Conservation (phyloP, 2,888 invertebrate genomes). For the Punctoribates punctum region DNA sequence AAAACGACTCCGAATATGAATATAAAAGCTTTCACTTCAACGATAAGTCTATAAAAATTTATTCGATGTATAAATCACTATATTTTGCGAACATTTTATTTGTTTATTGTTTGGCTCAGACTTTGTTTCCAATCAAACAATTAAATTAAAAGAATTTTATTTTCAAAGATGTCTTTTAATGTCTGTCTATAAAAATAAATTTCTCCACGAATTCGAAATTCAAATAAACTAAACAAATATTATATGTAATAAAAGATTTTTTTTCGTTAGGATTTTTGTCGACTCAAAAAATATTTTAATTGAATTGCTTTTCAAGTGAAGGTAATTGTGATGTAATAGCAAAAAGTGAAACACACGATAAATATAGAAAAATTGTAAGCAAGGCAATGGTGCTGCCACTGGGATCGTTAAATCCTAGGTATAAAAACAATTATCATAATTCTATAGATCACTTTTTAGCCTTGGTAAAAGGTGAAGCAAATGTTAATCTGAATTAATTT, state of each 20-base stretch:
- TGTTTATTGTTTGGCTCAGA: neutral
- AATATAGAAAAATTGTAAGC: neutral
- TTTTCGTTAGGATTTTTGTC: neutral
- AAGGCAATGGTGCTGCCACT: too few species aligned
- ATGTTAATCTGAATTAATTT: too few species aligned
- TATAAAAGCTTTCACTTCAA: neutral
- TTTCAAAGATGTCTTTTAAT: neutral
- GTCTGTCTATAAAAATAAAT: conserved; percentile 18
- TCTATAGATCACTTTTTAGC: too few species aligned
- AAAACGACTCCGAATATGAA: neutral
- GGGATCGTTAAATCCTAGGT: too few species aligned
- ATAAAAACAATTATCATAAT: too few species aligned
- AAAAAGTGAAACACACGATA: neutral
- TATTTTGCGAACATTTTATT: neutral
- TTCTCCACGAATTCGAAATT: neutral
- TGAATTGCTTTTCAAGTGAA: neutral
- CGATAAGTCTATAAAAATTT: neutral
- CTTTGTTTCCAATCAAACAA: neutral
- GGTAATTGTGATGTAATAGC: conserved; percentile 16
- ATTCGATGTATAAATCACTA: neutral
- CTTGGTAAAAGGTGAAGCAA: too few species aligned
- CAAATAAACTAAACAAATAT: neutral
- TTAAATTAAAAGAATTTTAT: too few species aligned
- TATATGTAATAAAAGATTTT: neutral
- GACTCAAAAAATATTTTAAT: neutral